Conservation (phyloP, 2,113 vertebrate genomes). For the Chaetodon trifascialis region DNA sequence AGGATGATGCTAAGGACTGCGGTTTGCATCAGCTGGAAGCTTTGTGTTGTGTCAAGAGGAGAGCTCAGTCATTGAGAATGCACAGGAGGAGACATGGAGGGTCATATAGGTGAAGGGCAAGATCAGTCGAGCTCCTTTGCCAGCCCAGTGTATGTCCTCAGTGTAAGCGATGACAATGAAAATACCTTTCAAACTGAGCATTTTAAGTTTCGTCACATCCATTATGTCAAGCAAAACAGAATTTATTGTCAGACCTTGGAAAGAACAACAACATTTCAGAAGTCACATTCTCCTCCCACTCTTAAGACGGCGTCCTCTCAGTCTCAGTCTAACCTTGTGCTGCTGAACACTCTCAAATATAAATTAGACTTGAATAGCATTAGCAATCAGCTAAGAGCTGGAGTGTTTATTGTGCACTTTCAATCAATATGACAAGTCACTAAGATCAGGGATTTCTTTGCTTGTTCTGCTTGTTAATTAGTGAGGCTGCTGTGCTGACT, state of each 20-base stretch:
- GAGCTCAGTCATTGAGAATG: background rate
- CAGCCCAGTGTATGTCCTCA: background rate
- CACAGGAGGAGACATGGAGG: background rate
- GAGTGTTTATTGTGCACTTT: constrained; percentile 62
- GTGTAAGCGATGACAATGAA: background rate
- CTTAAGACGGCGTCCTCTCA: background rate
- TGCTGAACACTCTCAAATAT: constrained; percentile 38
- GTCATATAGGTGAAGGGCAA: background rate
- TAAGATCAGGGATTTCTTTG: constrained; percentile 52
- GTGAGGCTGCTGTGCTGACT: constrained; percentile 35
- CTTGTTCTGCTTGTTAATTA: constrained; percentile 52
- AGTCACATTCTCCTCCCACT: background rate
- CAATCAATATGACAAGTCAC: constrained; percentile 68
- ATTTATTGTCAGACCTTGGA: constrained; percentile 43
- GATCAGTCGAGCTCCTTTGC: background rate
- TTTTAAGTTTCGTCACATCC: constrained; percentile 35
- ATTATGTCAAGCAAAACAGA: constrained; percentile 5
- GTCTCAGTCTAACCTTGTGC: constrained; percentile 42
- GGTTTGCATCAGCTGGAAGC: background rate
- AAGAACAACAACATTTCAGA: constrained; percentile 21
- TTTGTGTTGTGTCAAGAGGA: background rate
- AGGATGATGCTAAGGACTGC: background rate
- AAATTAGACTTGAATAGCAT: constrained; percentile 54
- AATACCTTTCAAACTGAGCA: constrained; percentile 9
- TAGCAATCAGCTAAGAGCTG: constrained; percentile 69